phyloP scores from a whole-genome alignment of 1,140 invertebrate species.

The Drosophila lini region DNA sequence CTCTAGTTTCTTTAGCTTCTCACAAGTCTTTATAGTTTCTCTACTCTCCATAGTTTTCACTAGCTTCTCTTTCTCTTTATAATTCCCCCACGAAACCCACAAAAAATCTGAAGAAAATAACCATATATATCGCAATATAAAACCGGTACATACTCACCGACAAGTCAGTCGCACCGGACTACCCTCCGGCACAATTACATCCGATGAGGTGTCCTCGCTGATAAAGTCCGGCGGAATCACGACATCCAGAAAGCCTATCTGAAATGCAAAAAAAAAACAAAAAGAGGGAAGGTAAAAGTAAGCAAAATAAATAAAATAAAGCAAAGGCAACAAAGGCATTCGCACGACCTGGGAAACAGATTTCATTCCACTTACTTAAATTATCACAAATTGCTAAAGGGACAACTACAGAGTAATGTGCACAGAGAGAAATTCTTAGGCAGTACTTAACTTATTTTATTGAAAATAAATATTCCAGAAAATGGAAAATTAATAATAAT shows the following conservation, averaged over 20 bases:
- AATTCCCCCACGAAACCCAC: neutral
- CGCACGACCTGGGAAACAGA: constrained; percentile 8
- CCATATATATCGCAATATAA: neutral
- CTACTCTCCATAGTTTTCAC: neutral
- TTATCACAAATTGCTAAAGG: constrained; percentile 30
- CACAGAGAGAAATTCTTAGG: neutral
- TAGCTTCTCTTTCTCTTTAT: neutral
- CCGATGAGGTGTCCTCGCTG: constrained; percentile 91
- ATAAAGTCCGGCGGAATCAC: constrained; percentile 94
- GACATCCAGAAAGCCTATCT: constrained; percentile 92
- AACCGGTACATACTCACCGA: constrained; percentile 76
- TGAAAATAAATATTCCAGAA: neutral
- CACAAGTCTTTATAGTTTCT: neutral
- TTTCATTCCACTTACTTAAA: constrained; percentile 38
- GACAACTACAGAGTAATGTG: neutral
- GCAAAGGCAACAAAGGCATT: constrained; percentile 11
- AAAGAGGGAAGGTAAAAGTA: neutral
- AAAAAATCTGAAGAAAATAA: neutral
- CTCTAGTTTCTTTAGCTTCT: neutral
- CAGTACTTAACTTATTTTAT: neutral
- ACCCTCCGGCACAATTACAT: constrained; percentile 92
- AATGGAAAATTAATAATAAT: neutral
- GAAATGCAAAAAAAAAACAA: constrained; percentile 73
- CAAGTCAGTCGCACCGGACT: constrained; percentile 88
- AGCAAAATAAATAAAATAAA: constrained; percentile 1